Evolutionary conservation across 2,797 vertebrate genomes (phyloP).

Genomic region (Gila robusta): DNA sequence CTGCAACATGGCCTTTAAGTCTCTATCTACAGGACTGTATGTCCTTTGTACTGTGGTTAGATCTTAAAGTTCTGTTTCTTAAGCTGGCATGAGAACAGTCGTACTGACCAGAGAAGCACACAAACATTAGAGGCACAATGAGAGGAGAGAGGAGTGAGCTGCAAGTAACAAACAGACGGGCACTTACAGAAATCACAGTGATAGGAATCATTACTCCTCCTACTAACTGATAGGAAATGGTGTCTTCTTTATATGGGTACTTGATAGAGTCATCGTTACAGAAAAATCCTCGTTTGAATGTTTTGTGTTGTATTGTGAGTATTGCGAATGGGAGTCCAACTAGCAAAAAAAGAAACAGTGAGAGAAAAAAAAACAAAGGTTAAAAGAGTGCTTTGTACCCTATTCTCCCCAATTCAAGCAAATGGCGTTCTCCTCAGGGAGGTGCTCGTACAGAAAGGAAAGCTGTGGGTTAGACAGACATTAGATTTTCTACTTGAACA

Average conservation of each 20-base stretch:
- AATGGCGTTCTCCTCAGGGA: constrained; percentile 3
- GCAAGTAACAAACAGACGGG: constrained; percentile 61
- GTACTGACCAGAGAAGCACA: background rate
- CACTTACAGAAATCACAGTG: constrained; percentile 95
- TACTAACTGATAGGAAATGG: constrained; percentile 97
- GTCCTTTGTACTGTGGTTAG: constrained; percentile 29
- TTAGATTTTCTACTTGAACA: background rate
- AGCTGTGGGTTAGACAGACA: constrained; percentile 34
- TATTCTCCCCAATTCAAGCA: background rate
- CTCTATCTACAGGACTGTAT: background rate
- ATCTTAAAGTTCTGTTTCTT: constrained; percentile 28
- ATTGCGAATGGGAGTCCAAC: constrained; percentile 96
- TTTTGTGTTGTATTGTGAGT: constrained; percentile 87
- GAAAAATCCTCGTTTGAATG: constrained; percentile 96
- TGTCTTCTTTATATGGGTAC: constrained; percentile 96
- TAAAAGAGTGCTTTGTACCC: constrained; percentile 30
- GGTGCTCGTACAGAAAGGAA: constrained; percentile 13
- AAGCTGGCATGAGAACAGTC: background rate
- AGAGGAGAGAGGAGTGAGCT: constrained; percentile 11
- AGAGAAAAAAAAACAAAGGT: constrained; percentile 68
- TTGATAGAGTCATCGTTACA: constrained; percentile 98
- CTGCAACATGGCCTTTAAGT: too few relatives aligned
- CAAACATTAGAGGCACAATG: constrained; percentile 16
- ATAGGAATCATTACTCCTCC: constrained; percentile 93
- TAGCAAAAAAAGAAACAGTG: constrained; percentile 86